Conservation (phyloP, 2,113 vertebrate genomes). For the Pavo muticus region DNA sequence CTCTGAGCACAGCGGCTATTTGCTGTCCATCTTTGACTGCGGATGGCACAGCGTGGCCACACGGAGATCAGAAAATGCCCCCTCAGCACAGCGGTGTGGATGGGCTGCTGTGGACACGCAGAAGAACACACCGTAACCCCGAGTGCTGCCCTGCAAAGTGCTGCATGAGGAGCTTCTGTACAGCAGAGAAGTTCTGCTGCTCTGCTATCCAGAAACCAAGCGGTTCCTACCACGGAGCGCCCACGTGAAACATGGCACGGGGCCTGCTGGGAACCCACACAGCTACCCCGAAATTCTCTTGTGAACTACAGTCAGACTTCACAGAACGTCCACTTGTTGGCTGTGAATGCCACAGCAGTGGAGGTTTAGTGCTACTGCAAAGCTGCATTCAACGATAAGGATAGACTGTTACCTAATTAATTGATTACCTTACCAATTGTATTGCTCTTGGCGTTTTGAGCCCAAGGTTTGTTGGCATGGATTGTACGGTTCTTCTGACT, state of each 20-base stretch:
- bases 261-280: neutral
- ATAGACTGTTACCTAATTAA: neutral
- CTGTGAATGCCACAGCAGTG: neutral
- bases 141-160: neutral
- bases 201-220: neutral
- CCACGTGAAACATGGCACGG: neutral
- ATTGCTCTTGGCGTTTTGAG: neutral
- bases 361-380: neutral
- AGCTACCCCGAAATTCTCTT: neutral
- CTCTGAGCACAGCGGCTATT: neutral
- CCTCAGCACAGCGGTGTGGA: neutral
- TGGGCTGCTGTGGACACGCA: neutral
- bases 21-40: neutral
- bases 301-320: accelerated
- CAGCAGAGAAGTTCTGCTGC: neutral
- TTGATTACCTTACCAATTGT: neutral
- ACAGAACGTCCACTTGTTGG: neutral
- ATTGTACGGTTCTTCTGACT: neutral
- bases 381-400: neutral
- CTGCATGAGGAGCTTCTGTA: neutral
- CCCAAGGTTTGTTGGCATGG: neutral
- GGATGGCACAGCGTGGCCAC: neutral
- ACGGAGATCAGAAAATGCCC: no score
- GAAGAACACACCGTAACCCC: neutral
- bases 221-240: neutral